Percentiles rank a stretch among this genome's conserved stretches.
phyloP scores from a whole-genome alignment of 2,888 invertebrate genomes.

The Thymelicus sylvestris region DNA sequence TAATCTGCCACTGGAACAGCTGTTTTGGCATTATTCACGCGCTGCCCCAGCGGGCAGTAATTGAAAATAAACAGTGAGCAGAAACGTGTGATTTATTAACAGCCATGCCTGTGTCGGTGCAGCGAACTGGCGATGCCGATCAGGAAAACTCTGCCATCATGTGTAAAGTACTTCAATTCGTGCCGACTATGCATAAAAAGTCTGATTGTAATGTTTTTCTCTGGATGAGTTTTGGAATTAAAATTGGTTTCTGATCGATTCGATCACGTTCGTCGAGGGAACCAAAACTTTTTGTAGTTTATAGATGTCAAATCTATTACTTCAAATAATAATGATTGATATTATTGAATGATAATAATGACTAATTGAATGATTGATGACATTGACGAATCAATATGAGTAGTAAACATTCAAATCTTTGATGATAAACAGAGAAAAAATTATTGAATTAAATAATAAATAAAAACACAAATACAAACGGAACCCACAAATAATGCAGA shows the following conservation, averaged over 20 bases:
- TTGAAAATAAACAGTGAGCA: slow-evolving; percentile 74
- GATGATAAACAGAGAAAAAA: neutral
- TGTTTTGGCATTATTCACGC: slow-evolving; percentile 57
- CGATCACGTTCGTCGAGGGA: too few relatives aligned
- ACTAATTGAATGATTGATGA: too few relatives aligned
- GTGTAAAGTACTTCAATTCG: slow-evolving; percentile 25
- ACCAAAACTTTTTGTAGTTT: too few relatives aligned
- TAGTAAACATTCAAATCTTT: neutral
- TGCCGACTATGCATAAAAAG: neutral
- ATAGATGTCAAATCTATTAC: too few relatives aligned
- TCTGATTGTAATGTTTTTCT: neutral
- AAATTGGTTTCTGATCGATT: too few relatives aligned
- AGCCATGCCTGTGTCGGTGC: slow-evolving; percentile 43
- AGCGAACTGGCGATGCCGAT: slow-evolving; percentile 34
- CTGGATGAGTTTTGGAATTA: too few relatives aligned
- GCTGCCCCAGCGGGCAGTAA: slow-evolving; percentile 56
- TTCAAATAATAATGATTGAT: too few relatives aligned
- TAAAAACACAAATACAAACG: neutral
- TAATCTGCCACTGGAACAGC: slow-evolving; percentile 61
- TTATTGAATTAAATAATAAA: neutral
- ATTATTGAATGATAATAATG: too few relatives aligned
- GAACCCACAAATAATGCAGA: slow-evolving; percentile 23
- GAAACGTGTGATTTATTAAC: slow-evolving; percentile 61
- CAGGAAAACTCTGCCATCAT: slow-evolving; percentile 28
- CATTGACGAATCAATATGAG: too few relatives aligned